Evolutionary conservation across 1,140 invertebrate species (phyloP).

Genomic region (Diprion similis): DNA sequence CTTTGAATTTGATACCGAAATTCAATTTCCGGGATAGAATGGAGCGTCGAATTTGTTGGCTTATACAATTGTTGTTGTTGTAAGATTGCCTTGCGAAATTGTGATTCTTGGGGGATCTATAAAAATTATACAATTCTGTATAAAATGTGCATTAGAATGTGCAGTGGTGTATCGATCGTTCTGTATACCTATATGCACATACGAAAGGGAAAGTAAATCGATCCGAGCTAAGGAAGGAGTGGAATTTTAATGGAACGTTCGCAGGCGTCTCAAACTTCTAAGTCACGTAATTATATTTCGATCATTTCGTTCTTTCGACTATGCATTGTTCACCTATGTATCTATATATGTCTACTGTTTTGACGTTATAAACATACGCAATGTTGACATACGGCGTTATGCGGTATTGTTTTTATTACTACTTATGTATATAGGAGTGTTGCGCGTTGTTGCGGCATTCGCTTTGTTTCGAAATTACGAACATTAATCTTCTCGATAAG

Average conservation of each 20-base stretch:
- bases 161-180: not conserved
- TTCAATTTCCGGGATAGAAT: too few relatives aligned
- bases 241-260: not conserved
- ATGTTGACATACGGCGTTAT: too few relatives aligned
- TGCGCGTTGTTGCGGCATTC: too few relatives aligned
- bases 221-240: not conserved
- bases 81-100: not conserved
- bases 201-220: slow-evolving; percentile 7
- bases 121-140: not conserved
- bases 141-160: slow-evolving; percentile 6
- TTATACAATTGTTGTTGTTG: not conserved
- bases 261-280: not conserved
- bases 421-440: too few relatives aligned
- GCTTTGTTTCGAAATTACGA: too few relatives aligned
- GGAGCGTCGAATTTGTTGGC: too few relatives aligned
- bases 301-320: not conserved
- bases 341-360: not conserved
- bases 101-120: not conserved
- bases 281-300: slow-evolving; percentile 5
- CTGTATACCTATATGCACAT: not conserved
- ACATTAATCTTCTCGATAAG: too few relatives aligned
- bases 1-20: too few relatives aligned
- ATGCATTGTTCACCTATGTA: too few relatives aligned
- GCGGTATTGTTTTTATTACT: too few relatives aligned
- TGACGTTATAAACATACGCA: not conserved